Evolutionary conservation across 2,888 invertebrate genomes (phyloP).

Genomic region (Mellilla xanthometata): DNA sequence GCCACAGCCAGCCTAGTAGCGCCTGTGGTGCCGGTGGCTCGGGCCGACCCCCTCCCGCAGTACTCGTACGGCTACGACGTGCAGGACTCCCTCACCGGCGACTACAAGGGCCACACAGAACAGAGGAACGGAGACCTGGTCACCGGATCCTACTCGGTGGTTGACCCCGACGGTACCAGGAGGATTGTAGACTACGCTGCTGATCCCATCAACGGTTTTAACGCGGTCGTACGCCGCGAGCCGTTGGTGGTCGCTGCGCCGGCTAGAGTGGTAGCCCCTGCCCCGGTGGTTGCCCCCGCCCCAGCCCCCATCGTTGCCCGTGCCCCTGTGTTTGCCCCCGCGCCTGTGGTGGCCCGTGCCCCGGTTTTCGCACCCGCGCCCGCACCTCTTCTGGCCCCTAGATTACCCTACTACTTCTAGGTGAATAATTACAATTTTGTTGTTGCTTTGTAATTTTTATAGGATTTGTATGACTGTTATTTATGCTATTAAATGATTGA

Average conservation of each 20-base stretch:
- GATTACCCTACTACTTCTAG: constrained; percentile 70
- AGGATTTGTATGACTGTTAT: constrained; percentile 68
- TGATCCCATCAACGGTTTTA: constrained; percentile 80
- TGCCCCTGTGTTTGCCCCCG: constrained; percentile 43
- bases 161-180: constrained; percentile 81
- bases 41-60: constrained; percentile 74
- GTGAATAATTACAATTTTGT: constrained; percentile 77
- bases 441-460: constrained; percentile 51
- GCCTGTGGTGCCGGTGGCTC: constrained; percentile 59
- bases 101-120: constrained; percentile 82
- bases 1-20: constrained; percentile 63
- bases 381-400: constrained; percentile 50
- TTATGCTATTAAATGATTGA: constrained; percentile 62
- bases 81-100: constrained; percentile 82
- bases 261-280: constrained; percentile 50
- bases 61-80: constrained; percentile 83
- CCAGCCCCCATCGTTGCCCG: too few relatives aligned
- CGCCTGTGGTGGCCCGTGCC: constrained; percentile 37
- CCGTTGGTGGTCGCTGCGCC: constrained; percentile 59
- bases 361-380: constrained; percentile 43
- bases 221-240: constrained; percentile 81
- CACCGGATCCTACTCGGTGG: constrained; percentile 79
- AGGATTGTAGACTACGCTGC: constrained; percentile 82
- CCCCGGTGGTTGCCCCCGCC: constrained; percentile 48
- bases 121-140: constrained; percentile 81